phyloP scores from a whole-genome alignment of 35 echinoderm and acorn worm genomes.

The Apostichopus californicus region DNA sequence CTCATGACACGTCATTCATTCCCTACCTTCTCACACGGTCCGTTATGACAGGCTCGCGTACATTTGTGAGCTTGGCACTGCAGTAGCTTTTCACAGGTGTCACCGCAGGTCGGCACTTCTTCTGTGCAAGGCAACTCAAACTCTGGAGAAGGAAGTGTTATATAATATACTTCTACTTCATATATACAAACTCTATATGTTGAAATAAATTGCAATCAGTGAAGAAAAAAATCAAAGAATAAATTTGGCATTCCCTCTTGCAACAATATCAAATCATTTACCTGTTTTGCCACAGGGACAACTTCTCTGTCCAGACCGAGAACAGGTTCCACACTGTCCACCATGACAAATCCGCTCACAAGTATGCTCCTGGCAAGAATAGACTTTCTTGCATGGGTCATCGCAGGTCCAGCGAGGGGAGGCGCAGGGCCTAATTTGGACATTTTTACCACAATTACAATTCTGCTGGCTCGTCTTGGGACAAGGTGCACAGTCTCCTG shows the following conservation, averaged over 20 bases:
- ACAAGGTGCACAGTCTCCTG: slow-evolving; percentile 87
- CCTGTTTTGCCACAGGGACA: slow-evolving; percentile 99
- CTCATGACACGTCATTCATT: not conserved
- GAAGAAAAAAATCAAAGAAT: not conserved
- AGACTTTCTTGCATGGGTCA: slow-evolving; percentile 51
- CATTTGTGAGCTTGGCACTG: slow-evolving; percentile 87
- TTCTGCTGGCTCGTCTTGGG: slow-evolving; percentile 66
- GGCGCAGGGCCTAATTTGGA: slow-evolving; percentile 60
- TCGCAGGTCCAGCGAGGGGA: slow-evolving; percentile 79
- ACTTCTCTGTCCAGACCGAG: slow-evolving; percentile 67
- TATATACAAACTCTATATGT: too few species aligned
- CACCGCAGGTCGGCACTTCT: slow-evolving; percentile 92
- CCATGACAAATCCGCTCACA: slow-evolving; percentile 85
- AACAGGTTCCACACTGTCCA: slow-evolving; percentile 83
- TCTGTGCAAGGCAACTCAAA: slow-evolving; percentile 90
- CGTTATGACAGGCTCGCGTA: slow-evolving; percentile 84
- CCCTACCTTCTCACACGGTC: slow-evolving; percentile 91
- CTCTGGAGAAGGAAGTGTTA: slow-evolving; percentile 31
- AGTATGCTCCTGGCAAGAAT: slow-evolving; percentile 75
- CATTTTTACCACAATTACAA: slow-evolving; percentile 77
- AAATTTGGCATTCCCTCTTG: too few species aligned
- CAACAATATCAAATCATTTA: slow-evolving; percentile 14
- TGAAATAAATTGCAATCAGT: too few species aligned
- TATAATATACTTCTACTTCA: too few species aligned
- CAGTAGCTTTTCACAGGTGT: slow-evolving; percentile 93